Base-by-base conservation (phyloP, 2,113 vertebrate species). In the Erythrolamprus reginae region DNA sequence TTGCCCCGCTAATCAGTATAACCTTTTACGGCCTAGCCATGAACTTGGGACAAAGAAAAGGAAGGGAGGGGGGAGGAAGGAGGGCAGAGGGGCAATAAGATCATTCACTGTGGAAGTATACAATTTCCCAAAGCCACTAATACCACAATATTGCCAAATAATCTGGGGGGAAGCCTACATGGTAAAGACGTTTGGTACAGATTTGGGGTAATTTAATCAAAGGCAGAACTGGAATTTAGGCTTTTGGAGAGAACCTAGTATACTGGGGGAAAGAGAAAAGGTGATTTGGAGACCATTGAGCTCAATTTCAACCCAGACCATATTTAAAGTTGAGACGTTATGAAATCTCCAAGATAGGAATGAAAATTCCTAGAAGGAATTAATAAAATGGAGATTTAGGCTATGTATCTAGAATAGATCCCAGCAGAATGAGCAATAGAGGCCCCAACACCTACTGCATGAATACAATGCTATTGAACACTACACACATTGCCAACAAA, bases 41-140 rank as follows among this genome's bases (percentile, higher is more conserved):
- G 86, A 88, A 88, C 70, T 84, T 91, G 90, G 52, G 88, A 58
- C 77, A 91, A 91, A 88, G n/a, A 13, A 82, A 58, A 56, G 47
- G 47, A 83, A 55, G 51, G 9, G 87, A 23, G n/a, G 26, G 17
- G 48, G 1, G 10, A 33, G 47, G 28, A 61, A 55, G 5, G 45
- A 56, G 70, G 45, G 10, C 33, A 87, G 47, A 15, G 13, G 9
- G 56, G 23, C 85, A 84, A 90, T 38, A 50, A 84, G 51, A 4
- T 5, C 4, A 3, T 28, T 86, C 17, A 13, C 58, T 47, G 45
- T 24, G 45, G 53, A 58, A 19, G 12, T 88, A 23, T 83, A 84
- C 51, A 23, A 9, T 55, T 91, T 84, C 53, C 65, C 65, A 88
- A 17, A 50, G 85, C 70, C 70, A 42, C 53, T 51, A 47, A 82